Evolutionary conservation across 2,888 invertebrate genomes (phyloP).

Genomic region (Acleris emargana): DNA sequence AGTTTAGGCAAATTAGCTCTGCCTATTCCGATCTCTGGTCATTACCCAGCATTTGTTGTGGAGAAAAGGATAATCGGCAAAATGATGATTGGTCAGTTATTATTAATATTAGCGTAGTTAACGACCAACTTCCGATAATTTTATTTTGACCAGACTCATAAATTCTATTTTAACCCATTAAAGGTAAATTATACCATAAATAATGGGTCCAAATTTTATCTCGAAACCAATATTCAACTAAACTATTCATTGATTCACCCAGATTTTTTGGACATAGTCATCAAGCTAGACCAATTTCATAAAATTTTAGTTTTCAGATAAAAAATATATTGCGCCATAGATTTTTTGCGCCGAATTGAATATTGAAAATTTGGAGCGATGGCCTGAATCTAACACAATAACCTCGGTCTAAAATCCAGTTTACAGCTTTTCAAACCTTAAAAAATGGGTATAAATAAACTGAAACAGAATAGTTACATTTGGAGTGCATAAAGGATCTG

Average conservation of each 20-base stretch:
- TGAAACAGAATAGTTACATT: too few species aligned
- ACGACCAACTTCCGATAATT: too few species aligned
- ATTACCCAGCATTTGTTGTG: too few species aligned
- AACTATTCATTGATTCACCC: background rate
- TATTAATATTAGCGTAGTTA: too few species aligned
- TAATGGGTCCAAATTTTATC: background rate
- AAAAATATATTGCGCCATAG: conserved; percentile 9
- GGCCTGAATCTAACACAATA: conserved; percentile 29
- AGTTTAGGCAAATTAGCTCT: too few species aligned
- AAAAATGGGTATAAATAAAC: background rate
- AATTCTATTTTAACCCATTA: too few species aligned
- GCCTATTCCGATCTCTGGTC: too few species aligned
- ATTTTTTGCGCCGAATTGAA: conserved; percentile 12
- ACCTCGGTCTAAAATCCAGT: conserved; percentile 19
- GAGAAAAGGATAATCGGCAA: too few species aligned
- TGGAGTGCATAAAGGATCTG: too few species aligned
- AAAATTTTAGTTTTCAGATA: conserved; percentile 19
- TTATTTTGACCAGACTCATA: too few species aligned
- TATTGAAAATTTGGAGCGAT: conserved; percentile 23
- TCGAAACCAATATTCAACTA: background rate
- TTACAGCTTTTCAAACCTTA: conserved; percentile 17
- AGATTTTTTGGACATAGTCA: conserved; percentile 2
- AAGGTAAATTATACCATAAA: too few species aligned
- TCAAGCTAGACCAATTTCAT: background rate
- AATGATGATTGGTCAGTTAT: too few species aligned